Conservation (phyloP, 2,113 vertebrate genomes). For the Anguilla rostrata region DNA sequence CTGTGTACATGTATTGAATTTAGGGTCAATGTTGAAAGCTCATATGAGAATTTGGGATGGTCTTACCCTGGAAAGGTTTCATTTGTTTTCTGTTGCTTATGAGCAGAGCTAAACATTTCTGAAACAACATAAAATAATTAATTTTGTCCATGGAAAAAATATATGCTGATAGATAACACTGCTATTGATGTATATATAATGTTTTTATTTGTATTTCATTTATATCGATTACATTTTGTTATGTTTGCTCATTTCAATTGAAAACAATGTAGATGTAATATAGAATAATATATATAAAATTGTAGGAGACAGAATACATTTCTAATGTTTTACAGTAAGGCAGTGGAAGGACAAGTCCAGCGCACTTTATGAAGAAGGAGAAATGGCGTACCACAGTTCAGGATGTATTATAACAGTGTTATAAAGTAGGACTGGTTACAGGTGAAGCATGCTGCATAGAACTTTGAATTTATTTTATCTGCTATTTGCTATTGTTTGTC, state of each 20-base stretch:
- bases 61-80: background rate
- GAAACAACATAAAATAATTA: no score
- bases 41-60: background rate
- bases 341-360: background rate
- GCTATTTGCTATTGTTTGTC: background rate
- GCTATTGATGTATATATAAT: background rate
- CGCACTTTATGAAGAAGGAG: background rate
- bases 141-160: background rate
- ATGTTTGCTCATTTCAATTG: slow-evolving; percentile 14
- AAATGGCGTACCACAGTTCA: background rate
- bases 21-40: background rate
- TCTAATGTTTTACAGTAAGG: background rate
- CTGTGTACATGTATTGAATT: background rate
- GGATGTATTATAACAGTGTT: background rate
- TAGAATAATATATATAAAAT: background rate
- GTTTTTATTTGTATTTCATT: background rate
- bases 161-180: background rate
- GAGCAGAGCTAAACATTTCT: background rate
- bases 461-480: background rate
- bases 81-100: no score
- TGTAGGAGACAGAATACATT: background rate
- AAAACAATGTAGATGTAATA: background rate
- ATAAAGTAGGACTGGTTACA: background rate
- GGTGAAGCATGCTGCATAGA: no score
- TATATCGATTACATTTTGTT: no score